Evolutionary conservation across 2,888 invertebrate genomes (phyloP), one percentile per base, ranked within the genome.

Genomic region (Macrophya alboannulata): DNA sequence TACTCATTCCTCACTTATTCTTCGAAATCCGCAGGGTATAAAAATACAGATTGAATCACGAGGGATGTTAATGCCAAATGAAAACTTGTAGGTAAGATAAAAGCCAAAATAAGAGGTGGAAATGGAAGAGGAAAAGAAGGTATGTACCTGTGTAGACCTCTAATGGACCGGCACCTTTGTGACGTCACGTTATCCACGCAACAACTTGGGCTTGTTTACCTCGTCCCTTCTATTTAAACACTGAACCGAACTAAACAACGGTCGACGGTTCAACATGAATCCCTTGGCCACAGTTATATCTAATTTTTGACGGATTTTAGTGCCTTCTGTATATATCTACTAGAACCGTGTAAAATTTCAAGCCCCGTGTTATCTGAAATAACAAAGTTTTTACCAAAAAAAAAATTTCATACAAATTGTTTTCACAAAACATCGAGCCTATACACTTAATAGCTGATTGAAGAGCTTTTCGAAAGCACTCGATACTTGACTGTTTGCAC

Each of bases 111-210:
- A 31, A 17, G 43, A 40, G 10, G 31, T 62, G 59, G 43, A 43
- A 62, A 31, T 17, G 62, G 21, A 40, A 81, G 79, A 81, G 62
- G 59, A 43, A 51, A 40, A 59, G 79, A 31, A 76, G 10, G 48
- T 6, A 72, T n/a, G 48, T 21, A 76, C 51, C 51, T 51, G 25
- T 51, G 17, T 77, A 25, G 6, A 17, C 48, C 55, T 62, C 81
- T 81, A 81, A 81, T 81, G 81, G 81, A 59, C 62, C 81, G 81
- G 81, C 81, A 81, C 81, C 81, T 81, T 81, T 81, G 81, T 81
- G 81, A 81, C 81, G 81, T 81, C 81, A 81, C 25, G 62, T 81
- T 59, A 81, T 59, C 62, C 62, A 37, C 12, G 62, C 40, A 81
- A 62, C 62, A 81, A 62, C 81, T 81, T 81, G 59, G 37, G 40